Evolutionary conservation across 2,888 invertebrate genomes (phyloP).

Genomic region (Harpalus rufipes): DNA sequence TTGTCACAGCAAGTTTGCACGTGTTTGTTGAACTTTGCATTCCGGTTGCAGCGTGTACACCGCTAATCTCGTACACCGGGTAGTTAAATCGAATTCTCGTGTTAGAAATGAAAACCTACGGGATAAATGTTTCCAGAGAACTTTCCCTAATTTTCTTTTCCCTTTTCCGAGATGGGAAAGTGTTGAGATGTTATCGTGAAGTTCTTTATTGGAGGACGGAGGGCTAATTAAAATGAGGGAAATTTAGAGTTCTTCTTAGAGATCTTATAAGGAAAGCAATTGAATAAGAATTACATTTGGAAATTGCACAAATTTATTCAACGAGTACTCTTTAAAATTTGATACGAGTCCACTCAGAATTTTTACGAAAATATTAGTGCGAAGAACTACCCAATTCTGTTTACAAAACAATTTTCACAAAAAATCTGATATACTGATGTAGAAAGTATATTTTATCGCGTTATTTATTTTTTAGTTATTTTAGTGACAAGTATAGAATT

Average conservation of each 20-base stretch:
- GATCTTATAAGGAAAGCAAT: neutral
- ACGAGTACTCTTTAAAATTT: neutral
- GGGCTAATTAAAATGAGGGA: neutral
- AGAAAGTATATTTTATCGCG: no score
- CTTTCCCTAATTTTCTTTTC: slow-evolving; percentile 45
- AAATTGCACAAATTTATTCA: neutral
- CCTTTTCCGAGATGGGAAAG: slow-evolving; percentile 22
- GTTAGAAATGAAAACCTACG: slow-evolving; percentile 5
- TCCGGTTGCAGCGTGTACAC: slow-evolving; percentile 9
- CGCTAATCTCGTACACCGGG: slow-evolving; percentile 3
- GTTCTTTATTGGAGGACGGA: slow-evolving; percentile 18
- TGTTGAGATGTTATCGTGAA: slow-evolving; percentile 34
- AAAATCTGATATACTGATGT: no score
- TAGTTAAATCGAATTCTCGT: slow-evolving; percentile 2
- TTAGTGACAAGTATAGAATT: no score
- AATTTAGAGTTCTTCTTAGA: neutral
- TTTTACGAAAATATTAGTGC: no score
- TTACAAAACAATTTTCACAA: no score
- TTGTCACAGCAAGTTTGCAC: slow-evolving; percentile 3
- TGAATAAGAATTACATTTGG: neutral
- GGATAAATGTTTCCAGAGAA: neutral
- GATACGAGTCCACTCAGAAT: no score
- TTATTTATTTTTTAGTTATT: no score
- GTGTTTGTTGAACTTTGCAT: slow-evolving; percentile 55
- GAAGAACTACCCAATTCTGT: no score